A percentile compares a stretch with the other conserved stretches of the same genome.
Conservation (phyloP, 2,797 vertebrate genomes). For the Neomorphus geoffroyi region DNA sequence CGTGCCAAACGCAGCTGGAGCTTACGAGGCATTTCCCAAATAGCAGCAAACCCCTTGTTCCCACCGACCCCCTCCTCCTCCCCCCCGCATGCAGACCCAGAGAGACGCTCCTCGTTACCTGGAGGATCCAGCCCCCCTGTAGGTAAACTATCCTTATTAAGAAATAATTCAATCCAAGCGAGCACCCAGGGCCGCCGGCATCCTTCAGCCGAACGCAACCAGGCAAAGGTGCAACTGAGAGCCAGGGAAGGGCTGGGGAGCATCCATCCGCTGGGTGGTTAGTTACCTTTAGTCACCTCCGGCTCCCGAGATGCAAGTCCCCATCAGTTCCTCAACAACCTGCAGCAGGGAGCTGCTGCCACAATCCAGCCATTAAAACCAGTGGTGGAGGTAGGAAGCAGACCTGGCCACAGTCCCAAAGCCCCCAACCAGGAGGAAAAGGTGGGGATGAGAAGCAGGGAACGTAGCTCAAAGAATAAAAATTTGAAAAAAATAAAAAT, state of each 20-base stretch:
- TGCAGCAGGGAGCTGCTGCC: conserved; percentile 67
- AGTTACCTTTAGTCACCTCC: conserved; percentile 60
- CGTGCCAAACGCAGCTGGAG: neutral
- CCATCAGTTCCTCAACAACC: conserved; percentile 76
- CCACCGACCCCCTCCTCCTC: neutral
- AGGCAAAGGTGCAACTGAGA: neutral
- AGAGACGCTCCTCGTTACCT: neutral
- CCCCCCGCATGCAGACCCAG: neutral
- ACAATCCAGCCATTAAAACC: conserved; percentile 73
- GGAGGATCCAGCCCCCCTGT: neutral
- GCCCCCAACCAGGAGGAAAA: neutral
- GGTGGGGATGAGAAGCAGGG: neutral
- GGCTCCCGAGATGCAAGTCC: conserved; percentile 32
- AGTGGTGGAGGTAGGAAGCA: conserved; percentile 2
- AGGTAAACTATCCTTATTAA: neutral
- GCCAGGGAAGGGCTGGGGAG: neutral
- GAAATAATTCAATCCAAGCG: conserved; percentile 6
- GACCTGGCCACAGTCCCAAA: conserved; percentile 37
- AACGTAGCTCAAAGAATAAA: neutral
- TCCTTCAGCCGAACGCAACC: neutral
- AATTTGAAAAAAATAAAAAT: too few species aligned
- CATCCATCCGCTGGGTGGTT: conserved; percentile 1
- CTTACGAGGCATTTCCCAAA: neutral
- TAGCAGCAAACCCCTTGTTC: neutral
- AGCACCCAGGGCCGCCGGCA: neutral